Evolutionary conservation across 2,113 vertebrate genomes (phyloP), one percentile per base, ranked within the genome.

Genomic region (Xenotilapia leptura): DNA sequence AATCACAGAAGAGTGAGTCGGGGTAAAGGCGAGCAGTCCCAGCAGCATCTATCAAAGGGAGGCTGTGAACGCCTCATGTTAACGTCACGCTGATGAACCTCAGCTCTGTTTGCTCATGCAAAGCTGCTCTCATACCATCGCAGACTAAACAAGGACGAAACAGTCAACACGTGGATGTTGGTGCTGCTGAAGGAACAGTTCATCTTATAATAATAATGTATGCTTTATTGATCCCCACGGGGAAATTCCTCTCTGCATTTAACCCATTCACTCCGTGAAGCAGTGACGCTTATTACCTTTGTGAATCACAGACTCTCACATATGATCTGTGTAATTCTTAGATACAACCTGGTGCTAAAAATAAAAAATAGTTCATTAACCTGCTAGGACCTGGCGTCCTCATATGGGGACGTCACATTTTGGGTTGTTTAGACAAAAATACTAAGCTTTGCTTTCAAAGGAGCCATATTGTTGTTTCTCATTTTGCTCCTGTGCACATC

Each of bases 341-440:
- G 19, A 65, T 23, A 68, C 36, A 21, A 40, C 62, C 33, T 38
- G 31, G 33, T 1, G 33, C 60, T 62, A 19, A 19, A 62, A 62
- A 62, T 62, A 33, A 62, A 62, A 15, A 0, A 11, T 0, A 62
- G 58, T 62, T 62, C 28, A 19, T 62, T 33, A 19, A 62, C 58
- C 58, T 19, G 28, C 28, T 1, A 1, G 28, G 58, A 62, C 5
- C 58, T 62, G 58, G 5, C 2, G 9, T 2, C 58, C 28, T 1
- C 58, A 6, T 33, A 1, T 1, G 2, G 1, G 28, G 58, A 62
- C 9, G 15, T 62, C 58, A 33, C 0, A 33, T 6, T 0, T 62
- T 19, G 58, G 58, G 58, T 62, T 33, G 58, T 33, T 10, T 11
- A 62, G 58, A 62, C 58, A 33, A 62, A 33, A 19, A 62, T 62